phyloP scores from a whole-genome alignment of 1,140 invertebrate species.

The Dendrolimus kikuchii region DNA sequence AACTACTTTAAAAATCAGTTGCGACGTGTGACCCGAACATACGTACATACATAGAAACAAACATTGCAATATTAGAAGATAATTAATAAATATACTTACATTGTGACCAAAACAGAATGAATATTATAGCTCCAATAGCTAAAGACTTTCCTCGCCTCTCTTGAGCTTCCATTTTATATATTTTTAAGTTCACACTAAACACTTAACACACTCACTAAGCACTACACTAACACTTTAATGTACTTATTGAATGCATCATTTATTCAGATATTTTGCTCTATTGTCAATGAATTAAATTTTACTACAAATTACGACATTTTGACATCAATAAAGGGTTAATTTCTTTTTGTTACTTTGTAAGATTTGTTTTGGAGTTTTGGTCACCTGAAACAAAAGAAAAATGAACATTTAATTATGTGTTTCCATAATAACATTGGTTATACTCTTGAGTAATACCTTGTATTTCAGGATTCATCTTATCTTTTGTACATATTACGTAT shows the following conservation, averaged over 20 bases:
- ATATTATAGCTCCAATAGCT: slow-evolving; percentile 30
- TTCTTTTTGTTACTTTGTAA: slow-evolving; percentile 1
- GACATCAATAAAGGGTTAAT: too few relatives aligned
- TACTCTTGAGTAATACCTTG: too few relatives aligned
- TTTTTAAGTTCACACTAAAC: slow-evolving; percentile 7
- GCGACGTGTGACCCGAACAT: too few relatives aligned
- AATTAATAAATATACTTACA: slow-evolving; percentile 36
- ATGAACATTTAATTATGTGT: neutral
- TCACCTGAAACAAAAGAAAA: slow-evolving; percentile 14
- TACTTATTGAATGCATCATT: slow-evolving; percentile 12
- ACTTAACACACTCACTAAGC: slow-evolving; percentile 23
- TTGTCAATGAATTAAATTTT: slow-evolving; percentile 2
- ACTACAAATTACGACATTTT: slow-evolving; percentile 4
- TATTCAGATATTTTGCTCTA: neutral
- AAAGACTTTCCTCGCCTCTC: slow-evolving; percentile 45
- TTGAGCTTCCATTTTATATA: slow-evolving; percentile 50
- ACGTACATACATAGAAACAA: too few relatives aligned
- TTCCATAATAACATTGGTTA: too few relatives aligned
- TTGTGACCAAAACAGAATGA: slow-evolving; percentile 48
- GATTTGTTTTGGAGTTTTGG: neutral
- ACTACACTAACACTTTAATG: slow-evolving; percentile 20
- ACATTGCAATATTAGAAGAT: too few relatives aligned
- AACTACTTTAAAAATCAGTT: too few relatives aligned
- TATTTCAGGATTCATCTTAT: too few relatives aligned
- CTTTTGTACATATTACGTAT: too few relatives aligned